Evolutionary conservation across 2,797 vertebrate species (phyloP).

Genomic region (Pagetopsis macropterus): DNA sequence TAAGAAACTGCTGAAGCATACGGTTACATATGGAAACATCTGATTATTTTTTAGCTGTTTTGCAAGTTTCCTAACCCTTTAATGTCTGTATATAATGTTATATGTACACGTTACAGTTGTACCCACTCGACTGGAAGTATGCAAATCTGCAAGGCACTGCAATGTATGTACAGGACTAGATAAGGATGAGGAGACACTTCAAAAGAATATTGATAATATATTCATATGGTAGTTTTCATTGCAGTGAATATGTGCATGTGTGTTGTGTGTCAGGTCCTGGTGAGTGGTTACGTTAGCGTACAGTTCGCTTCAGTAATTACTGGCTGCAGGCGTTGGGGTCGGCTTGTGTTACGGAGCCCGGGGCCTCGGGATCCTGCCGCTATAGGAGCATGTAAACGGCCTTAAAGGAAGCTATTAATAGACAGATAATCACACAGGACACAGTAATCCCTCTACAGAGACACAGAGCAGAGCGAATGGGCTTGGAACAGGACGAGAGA

Average conservation of each 20-base stretch:
- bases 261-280: background rate
- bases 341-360: slow-evolving; percentile 13
- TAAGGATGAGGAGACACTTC: background rate
- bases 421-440: slow-evolving; percentile 73
- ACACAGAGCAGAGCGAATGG: slow-evolving; percentile 39
- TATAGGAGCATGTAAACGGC: slow-evolving; percentile 57
- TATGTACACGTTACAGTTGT: too few relatives aligned
- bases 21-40: too few relatives aligned
- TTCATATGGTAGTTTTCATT: background rate
- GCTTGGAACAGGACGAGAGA: slow-evolving; percentile 21
- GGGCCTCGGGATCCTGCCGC: slow-evolving; percentile 28
- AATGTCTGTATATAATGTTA: background rate
- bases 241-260: background rate
- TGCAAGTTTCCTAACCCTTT: slow-evolving; percentile 1
- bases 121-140: background rate
- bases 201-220: background rate
- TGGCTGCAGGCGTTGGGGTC: slow-evolving; percentile 21
- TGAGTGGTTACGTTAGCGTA: background rate
- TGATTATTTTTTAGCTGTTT: too few relatives aligned
- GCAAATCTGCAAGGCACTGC: background rate
- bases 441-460: slow-evolving; percentile 61
- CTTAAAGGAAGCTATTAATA: slow-evolving; percentile 78
- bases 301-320: slow-evolving; percentile 55
- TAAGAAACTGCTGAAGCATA: too few relatives aligned
- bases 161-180: background rate